Percentiles rank a stretch among this genome's conserved stretches.
Evolutionary conservation across 2,113 vertebrate species (phyloP).

Genomic region (Lycaon pictus): DNA sequence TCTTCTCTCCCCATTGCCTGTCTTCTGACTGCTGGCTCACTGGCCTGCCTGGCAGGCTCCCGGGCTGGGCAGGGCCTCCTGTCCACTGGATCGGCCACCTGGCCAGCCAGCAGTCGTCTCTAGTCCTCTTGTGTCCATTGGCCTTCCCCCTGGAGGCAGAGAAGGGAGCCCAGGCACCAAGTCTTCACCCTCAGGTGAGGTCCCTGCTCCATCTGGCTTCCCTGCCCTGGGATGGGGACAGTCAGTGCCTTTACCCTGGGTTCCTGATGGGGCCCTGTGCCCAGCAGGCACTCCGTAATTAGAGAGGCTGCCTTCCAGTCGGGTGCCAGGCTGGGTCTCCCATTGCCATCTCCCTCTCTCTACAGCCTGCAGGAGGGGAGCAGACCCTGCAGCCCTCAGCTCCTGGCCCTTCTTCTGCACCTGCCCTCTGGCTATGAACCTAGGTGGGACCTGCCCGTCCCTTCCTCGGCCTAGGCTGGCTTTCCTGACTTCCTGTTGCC

Average conservation of each 20-base stretch:
- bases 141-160: neutral
- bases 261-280: neutral
- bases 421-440: neutral
- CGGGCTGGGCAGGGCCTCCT: neutral
- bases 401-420: neutral
- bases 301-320: neutral
- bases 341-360: neutral
- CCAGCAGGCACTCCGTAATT: fast-evolving
- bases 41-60: neutral
- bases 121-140: neutral
- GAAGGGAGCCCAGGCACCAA: neutral
- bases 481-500: neutral
- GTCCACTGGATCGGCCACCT: neutral
- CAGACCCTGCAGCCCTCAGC: neutral
- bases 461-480: neutral
- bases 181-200: neutral
- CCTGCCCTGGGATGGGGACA: fast-evolving
- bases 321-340: neutral
- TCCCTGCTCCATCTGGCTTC: neutral
- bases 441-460: neutral
- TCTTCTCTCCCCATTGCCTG: neutral
- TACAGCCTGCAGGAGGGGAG: neutral
- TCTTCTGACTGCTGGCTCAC: neutral
- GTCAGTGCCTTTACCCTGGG: neutral
- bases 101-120: neutral